Base-by-base conservation (phyloP, 2,888 invertebrate species). In the Arge pagana region DNA sequence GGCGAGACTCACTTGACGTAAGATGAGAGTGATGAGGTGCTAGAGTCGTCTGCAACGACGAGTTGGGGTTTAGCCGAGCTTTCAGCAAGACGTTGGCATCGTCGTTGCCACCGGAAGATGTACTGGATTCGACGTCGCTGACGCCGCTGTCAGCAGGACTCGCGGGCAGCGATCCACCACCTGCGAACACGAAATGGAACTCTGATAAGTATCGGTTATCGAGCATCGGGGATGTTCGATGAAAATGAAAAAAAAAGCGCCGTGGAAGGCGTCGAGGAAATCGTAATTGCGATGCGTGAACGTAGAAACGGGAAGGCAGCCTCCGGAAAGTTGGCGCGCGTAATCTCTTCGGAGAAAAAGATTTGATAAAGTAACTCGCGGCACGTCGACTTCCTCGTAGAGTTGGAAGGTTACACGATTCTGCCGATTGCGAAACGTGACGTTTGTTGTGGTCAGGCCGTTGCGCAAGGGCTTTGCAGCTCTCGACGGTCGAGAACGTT, bases 131-230 rank as follows among this genome's bases (percentile, higher is more conserved):
- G 68, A 96, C 94, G 79, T 96, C 96, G 53, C 94, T 95, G 48
- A 96, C 96, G 57, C 96, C 96, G 76, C 94, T 95, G 83, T 97
- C 96, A 48, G 96, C 96, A 59, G 96, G 96, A 77, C 95, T 96
- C 49, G 96, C 96, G 59, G 96, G 96, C 74, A 96, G 86, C 68
- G 96, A 96, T 78, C 95, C 96, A 64, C 75, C 70, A 68, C 75
- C 75, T 76, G 33, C 10, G 4, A 16, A n/a, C 0, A 39, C 8
- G 2, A 2, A 23, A 36, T 13, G 2, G 2, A 36, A 15, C n/a
- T n/a, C n/a, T n/a, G n/a, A n/a, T n/a, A n/a, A n/a, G n/a, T 7
- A n/a, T 8, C 7, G 28, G 28, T 28, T 7, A 28, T n/a, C 28
- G n/a, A 7, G n/a, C 28, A n/a, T 28, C 28, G 8, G 28, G 7